Conservation (phyloP, 2,797 vertebrate genomes). For the Euphonia xanthogaster region DNA sequence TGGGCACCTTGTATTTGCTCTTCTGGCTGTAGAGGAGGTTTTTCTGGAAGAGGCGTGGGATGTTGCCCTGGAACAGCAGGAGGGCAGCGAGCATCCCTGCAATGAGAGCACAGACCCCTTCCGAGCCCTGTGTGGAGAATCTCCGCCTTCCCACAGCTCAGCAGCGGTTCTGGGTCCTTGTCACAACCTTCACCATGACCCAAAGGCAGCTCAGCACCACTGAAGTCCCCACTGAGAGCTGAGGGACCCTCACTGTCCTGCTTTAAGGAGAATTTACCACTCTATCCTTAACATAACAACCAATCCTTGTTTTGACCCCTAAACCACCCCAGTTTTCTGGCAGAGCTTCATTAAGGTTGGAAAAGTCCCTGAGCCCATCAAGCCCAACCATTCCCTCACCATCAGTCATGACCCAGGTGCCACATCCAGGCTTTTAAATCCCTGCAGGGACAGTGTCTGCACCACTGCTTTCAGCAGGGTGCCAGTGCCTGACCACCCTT, state of each 20-base stretch:
- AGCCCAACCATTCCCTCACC: not conserved
- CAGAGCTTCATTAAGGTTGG: not conserved
- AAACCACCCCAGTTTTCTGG: not conserved
- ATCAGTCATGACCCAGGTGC: accelerated
- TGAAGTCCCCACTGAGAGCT: not conserved
- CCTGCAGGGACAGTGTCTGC: too few relatives aligned
- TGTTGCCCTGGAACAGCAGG: constrained; percentile 83
- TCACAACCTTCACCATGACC: not conserved
- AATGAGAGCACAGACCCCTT: not conserved
- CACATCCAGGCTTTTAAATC: not conserved
- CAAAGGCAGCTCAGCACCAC: not conserved
- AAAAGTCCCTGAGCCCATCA: not conserved
- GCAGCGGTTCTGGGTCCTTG: not conserved
- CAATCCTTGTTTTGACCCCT: not conserved
- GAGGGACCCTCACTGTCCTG: accelerated
- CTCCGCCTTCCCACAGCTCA: not conserved
- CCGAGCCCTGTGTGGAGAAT: accelerated
- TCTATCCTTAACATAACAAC: not conserved
- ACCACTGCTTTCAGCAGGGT: not conserved
- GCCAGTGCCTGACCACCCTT: not conserved
- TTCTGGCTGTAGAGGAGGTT: constrained; percentile 84
- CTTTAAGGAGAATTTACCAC: not conserved
- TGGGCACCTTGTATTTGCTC: constrained; percentile 81
- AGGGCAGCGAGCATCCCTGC: constrained; percentile 87
- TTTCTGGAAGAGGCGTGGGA: constrained; percentile 85